These are phyloP conservation scores for Anguilla japonica DNA, from an alignment of 2,113 vertebrate species.

Conservation along the genomic window DNA sequence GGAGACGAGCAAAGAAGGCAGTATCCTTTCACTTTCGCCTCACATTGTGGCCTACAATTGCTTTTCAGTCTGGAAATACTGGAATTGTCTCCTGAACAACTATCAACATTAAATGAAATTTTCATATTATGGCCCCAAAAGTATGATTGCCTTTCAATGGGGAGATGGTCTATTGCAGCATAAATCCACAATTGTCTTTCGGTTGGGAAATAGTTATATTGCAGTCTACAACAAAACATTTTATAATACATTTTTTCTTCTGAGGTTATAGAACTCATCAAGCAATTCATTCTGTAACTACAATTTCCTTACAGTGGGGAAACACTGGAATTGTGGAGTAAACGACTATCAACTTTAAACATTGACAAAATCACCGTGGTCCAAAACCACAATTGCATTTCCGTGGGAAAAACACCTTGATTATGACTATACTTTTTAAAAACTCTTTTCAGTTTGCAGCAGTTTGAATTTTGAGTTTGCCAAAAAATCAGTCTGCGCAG, in stretches of 20 bases:
- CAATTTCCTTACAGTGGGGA: background rate
- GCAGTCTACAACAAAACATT: background rate
- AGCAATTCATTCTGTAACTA: background rate
- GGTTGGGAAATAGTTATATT: background rate
- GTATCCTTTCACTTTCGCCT: conserved; percentile 78
- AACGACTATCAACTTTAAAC: background rate
- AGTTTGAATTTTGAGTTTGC: no score
- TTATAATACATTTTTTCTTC: background rate
- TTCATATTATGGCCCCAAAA: no score
- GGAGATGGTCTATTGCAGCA: background rate
- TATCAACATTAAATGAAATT: no score
- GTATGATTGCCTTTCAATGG: no score
- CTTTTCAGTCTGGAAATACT: background rate
- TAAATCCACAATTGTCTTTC: background rate
- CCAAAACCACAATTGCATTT: background rate
- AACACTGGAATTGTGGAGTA: background rate
- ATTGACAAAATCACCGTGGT: background rate
- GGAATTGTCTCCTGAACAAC: no score
- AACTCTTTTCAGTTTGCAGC: background rate
- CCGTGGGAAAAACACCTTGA: no score
- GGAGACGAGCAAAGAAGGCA: conserved; percentile 89
- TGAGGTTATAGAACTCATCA: background rate
- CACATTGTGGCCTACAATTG: background rate
- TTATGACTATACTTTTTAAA: background rate
- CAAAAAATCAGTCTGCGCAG: no score